Evolutionary conservation across 2,797 vertebrate genomes (phyloP).

Genomic region (Alca torda): DNA sequence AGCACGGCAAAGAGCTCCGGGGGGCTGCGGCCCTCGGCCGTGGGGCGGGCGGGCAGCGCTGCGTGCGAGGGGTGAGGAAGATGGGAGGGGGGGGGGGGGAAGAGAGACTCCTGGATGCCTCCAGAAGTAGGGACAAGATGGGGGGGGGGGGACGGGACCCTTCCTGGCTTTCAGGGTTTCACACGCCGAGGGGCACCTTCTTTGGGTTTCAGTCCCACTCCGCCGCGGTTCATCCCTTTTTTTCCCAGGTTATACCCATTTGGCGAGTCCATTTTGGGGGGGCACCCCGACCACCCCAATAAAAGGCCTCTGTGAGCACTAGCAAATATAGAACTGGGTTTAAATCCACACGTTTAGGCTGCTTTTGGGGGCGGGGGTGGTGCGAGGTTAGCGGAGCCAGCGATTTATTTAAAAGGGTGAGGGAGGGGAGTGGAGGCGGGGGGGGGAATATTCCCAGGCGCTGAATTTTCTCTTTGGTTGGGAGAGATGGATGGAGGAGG

Average conservation of each 20-base stretch:
- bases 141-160: background rate
- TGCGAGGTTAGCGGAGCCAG: background rate
- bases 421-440: background rate
- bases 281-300: background rate
- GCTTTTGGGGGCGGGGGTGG: background rate
- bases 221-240: background rate
- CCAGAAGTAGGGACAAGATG: background rate
- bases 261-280: background rate
- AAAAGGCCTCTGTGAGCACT: background rate
- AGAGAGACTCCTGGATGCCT: slow-evolving; percentile 4
- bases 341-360: background rate
- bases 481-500: slow-evolving; percentile 52
- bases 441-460: slow-evolving; percentile 12
- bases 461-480: slow-evolving; percentile 19
- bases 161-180: background rate
- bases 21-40: background rate
- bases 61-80: background rate
- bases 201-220: background rate
- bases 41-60: background rate
- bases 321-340: background rate
- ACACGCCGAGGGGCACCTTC: background rate
- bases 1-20: slow-evolving; percentile 40
- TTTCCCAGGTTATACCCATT: too few relatives aligned
- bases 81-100: background rate
- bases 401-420: background rate